Conservation (phyloP, 1,140 invertebrate genomes). For the Pollicipes pollicipes region DNA sequence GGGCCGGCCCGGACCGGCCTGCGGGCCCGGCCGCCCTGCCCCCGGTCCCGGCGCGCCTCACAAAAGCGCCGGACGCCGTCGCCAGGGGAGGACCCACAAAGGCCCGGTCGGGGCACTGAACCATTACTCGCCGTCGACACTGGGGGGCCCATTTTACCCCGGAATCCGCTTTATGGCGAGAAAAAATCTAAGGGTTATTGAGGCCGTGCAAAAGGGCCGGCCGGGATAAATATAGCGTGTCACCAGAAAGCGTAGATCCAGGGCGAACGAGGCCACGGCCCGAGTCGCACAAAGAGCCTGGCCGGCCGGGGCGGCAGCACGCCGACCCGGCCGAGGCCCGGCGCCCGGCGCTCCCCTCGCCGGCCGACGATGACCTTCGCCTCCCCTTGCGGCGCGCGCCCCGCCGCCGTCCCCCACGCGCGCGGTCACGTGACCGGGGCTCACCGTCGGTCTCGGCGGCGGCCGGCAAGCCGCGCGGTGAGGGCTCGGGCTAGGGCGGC, state of each 20-base stretch:
- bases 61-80: neutral
- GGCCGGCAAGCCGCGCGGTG: too few relatives aligned
- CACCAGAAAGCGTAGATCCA: neutral
- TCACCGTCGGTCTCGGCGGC: neutral
- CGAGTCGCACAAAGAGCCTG: neutral
- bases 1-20: too few relatives aligned
- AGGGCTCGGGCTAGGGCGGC: too few relatives aligned
- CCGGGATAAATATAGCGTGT: neutral
- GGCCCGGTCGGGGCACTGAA: neutral
- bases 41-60: neutral
- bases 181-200: conserved; percentile 2
- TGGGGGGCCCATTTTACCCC: neutral
- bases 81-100: neutral
- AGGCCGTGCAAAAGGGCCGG: neutral
- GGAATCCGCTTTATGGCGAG: neutral
- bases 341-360: neutral
- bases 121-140: neutral
- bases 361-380: neutral
- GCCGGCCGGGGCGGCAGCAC: neutral
- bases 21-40: too few relatives aligned
- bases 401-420: too few relatives aligned
- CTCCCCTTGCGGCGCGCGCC: neutral
- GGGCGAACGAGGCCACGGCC: neutral
- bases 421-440: neutral
- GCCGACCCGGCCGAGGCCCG: too few relatives aligned